Conservation (phyloP, 2,797 vertebrate genomes). For the Nyctalus aviator region DNA sequence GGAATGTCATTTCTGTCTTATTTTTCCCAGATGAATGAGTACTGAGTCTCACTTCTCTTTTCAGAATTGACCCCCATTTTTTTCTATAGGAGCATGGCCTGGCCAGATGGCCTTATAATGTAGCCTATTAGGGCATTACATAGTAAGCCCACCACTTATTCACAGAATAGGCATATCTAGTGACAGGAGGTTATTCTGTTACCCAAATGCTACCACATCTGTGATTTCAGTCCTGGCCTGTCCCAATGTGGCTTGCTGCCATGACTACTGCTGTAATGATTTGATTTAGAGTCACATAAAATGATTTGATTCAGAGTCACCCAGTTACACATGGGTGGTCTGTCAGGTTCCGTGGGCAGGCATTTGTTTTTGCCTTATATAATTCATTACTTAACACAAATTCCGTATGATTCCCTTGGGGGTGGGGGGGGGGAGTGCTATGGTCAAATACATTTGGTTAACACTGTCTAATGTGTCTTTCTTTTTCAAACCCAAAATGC, state of each 20-base stretch:
- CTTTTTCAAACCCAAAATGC: background rate
- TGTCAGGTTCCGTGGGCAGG: background rate
- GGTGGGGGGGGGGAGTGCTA: background rate
- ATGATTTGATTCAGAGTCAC: background rate
- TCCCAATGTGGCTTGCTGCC: background rate
- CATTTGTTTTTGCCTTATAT: slow-evolving; percentile 21
- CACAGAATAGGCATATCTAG: background rate
- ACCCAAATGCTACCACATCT: background rate
- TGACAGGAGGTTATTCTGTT: background rate
- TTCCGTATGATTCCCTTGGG: background rate
- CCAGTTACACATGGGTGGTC: background rate
- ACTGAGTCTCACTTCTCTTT: background rate
- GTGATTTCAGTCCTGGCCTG: background rate
- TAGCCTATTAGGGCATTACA: background rate
- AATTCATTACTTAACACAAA: slow-evolving; percentile 43
- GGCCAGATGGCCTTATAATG: background rate
- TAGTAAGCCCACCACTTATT: background rate
- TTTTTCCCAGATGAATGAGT: background rate
- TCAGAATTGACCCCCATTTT: background rate
- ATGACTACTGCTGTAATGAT: background rate
- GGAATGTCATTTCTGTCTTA: background rate
- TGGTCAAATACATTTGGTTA: slow-evolving; percentile 27
- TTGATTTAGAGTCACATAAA: background rate
- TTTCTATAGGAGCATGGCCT: background rate
- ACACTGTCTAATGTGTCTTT: background rate